Percentiles rank a stretch among this genome's conserved stretches.
phyloP scores from a whole-genome alignment of 2,113 vertebrate genomes.

The Gobio gobio region DNA sequence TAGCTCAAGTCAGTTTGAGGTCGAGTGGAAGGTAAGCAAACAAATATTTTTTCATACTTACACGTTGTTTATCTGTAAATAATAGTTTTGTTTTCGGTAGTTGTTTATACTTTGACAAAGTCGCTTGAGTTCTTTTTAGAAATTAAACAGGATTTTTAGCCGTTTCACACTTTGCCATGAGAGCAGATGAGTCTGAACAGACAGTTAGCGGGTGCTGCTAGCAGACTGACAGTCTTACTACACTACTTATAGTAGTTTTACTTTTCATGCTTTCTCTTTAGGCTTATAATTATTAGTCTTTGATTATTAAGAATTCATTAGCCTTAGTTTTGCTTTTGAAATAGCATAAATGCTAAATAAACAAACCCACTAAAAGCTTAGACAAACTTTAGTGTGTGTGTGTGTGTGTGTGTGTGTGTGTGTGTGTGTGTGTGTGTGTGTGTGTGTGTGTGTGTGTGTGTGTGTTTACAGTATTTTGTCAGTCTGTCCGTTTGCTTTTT shows the following conservation, averaged over 20 bases:
- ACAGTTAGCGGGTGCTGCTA: conserved; percentile 27
- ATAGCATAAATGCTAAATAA: not conserved
- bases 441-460: not conserved
- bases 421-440: too few relatives aligned
- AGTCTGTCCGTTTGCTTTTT: not conserved
- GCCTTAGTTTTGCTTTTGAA: not conserved
- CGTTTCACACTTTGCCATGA: conserved; percentile 19
- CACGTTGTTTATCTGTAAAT: not conserved
- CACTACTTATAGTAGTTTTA: not conserved
- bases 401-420: too few relatives aligned
- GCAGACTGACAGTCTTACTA: conserved; percentile 17
- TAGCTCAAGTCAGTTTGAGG: conserved; percentile 49
- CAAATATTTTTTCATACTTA: conserved; percentile 8
- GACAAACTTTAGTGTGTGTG: not conserved
- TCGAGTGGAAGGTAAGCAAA: conserved; percentile 53
- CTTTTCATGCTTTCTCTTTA: not conserved
- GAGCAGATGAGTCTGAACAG: conserved; percentile 7
- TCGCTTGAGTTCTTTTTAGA: not conserved
- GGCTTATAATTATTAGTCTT: not conserved
- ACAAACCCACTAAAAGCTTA: not conserved
- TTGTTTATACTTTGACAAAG: not conserved
- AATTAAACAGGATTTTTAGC: not conserved
- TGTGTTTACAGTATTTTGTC: conserved; percentile 15
- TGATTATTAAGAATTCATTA: not conserved
- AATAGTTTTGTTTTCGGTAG: not conserved